Base-by-base conservation (phyloP, 1,140 invertebrate genomes). In the Diorhabda elongata region DNA sequence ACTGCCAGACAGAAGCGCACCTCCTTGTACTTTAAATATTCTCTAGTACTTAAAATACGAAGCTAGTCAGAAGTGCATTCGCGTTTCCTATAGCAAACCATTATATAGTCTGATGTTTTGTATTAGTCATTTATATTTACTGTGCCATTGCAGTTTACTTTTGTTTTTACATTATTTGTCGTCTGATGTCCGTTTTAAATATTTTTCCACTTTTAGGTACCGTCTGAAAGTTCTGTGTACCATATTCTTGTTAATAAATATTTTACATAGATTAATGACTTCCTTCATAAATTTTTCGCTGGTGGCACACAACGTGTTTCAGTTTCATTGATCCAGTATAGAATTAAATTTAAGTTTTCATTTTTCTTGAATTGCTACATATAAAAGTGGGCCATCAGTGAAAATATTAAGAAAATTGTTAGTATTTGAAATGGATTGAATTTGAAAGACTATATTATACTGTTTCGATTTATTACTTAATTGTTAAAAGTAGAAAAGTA, bases 1-100 rank as follows among this genome's bases (percentile, higher is more conserved):
- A 9, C 56, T 65, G 67, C 62, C 61, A 61, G 64, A 26, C 57
- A 69, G 47, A 69, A 67, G 66, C 71, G 71, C 73, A 71, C 70
- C 71, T 69, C 67, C 68, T 57, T 52, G 67, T 52, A 62, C 63
- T 71, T 72, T 72, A 74, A 52, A 70, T 69, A 64, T 65, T 61
- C 69, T 73, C 67, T 78, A 79, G 78, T 79, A 79, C 77, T 79
- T 79, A 79, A 73, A 75, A 77, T 80, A 78, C 79, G 79, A 80
- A 79, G 77, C 79, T 81, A 81, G 79, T 81, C 79, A 81, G 74
- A 79, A 77, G 76, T 78, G 78, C 76, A 77, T 76, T 75, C 74
- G 74, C 77, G 74, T 78, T 79, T 78, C 77, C 79, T 78, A 78
- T 75, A 78, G 75, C 73, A 77, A 77, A 70, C 69, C 75, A 75